phyloP scores from a whole-genome alignment of 2,888 invertebrate genomes.

The Pterostichus niger region DNA sequence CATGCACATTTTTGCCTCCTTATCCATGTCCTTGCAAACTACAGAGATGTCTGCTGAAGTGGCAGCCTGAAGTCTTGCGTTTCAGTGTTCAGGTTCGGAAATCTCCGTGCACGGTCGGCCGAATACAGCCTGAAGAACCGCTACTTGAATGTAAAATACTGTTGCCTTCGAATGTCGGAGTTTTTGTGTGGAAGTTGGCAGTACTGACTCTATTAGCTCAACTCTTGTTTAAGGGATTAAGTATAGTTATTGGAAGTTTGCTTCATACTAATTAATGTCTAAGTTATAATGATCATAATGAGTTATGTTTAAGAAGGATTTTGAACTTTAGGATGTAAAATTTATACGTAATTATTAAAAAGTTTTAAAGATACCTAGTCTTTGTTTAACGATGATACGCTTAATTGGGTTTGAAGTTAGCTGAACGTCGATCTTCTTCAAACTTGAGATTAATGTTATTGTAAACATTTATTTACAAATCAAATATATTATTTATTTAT shows the following conservation, averaged over 20 bases:
- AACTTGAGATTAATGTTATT: no score
- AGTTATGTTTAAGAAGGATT: constrained; percentile 9
- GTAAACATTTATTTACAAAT: no score
- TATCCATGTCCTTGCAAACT: constrained; percentile 11
- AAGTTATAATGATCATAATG: constrained; percentile 8
- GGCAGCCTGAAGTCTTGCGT: not conserved
- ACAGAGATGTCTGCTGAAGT: constrained; percentile 9
- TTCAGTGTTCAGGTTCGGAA: not conserved
- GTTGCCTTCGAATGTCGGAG: not conserved
- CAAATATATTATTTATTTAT: no score
- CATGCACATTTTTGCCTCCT: constrained; percentile 27
- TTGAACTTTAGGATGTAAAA: not conserved
- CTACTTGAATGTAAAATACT: not conserved
- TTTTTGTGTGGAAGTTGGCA: constrained; percentile 12
- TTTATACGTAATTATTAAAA: constrained; percentile 1
- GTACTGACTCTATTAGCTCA: not conserved
- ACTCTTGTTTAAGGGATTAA: not conserved
- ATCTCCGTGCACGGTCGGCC: not conserved
- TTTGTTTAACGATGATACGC: no score
- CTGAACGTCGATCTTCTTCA: no score
- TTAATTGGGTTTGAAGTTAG: no score
- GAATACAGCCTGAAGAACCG: not conserved
- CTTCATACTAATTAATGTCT: constrained; percentile 16
- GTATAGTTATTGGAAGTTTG: constrained; percentile 19
- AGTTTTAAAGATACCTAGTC: not conserved